phyloP scores from a whole-genome alignment of 2,797 vertebrate genomes.

The Premnoplex brunnescens region DNA sequence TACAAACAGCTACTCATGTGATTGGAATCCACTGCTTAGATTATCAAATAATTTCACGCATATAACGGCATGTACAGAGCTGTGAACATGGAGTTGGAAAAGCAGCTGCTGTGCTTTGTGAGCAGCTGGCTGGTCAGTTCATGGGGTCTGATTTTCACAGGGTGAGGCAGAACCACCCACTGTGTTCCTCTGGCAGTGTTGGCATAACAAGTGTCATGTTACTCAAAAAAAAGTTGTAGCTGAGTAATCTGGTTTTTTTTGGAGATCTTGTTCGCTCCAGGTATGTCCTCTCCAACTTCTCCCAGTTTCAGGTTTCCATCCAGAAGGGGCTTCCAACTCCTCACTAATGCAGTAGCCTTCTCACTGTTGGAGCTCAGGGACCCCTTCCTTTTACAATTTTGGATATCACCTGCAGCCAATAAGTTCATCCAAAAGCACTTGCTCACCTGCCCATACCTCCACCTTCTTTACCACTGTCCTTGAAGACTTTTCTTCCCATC shows the following conservation, averaged over 20 bases:
- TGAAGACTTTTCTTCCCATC: background rate
- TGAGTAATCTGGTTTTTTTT: background rate
- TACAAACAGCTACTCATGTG: background rate
- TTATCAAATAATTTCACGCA: background rate
- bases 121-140: background rate
- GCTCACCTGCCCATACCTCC: background rate
- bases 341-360: background rate
- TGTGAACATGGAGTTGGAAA: background rate
- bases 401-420: background rate
- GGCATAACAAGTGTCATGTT: background rate
- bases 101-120: background rate
- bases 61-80: accelerated
- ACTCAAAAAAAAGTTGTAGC: background rate
- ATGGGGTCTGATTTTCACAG: background rate
- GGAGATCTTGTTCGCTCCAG: background rate
- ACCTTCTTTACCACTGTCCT: background rate
- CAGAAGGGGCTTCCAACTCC: background rate
- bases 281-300: background rate
- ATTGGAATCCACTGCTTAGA: background rate
- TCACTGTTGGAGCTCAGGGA: background rate
- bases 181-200: background rate
- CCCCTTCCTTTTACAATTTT: background rate
- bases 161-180: background rate
- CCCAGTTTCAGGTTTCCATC: background rate
- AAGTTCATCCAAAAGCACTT: background rate